These are phyloP conservation scores for Stenotaenia linearis DNA, from an alignment of 2,888 invertebrate genomes.

Conservation along the genomic window DNA sequence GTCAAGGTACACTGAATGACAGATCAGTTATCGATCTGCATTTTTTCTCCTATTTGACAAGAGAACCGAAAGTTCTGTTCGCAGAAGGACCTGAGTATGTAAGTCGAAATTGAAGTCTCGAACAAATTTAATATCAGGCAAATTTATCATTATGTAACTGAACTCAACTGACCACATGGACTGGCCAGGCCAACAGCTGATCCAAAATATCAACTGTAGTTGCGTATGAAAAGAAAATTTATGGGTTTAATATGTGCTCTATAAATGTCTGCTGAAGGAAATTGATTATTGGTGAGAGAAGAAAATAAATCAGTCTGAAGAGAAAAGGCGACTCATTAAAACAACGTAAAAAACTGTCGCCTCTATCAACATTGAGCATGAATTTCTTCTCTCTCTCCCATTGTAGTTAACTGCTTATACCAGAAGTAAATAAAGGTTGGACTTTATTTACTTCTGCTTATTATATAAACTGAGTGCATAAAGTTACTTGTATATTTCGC, in stretches of 20 bases:
- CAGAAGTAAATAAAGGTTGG: too few species aligned
- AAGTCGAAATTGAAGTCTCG: neutral
- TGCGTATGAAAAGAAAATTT: neutral
- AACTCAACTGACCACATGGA: neutral
- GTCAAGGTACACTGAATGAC: slow-evolving; percentile 7
- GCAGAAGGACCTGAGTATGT: neutral
- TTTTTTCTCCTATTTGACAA: neutral
- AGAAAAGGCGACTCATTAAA: neutral
- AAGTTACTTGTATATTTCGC: too few species aligned
- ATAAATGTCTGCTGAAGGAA: slow-evolving; percentile 24
- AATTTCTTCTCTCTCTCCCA: neutral
- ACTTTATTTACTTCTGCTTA: too few species aligned
- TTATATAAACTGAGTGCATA: too few species aligned
- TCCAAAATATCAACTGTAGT: slow-evolving; percentile 11
- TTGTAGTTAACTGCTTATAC: too few species aligned
- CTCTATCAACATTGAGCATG: neutral
- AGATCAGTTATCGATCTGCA: neutral
- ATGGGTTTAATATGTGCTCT: slow-evolving; percentile 12
- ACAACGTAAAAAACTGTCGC: neutral
- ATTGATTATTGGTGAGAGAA: slow-evolving; percentile 13
- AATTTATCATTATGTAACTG: neutral
- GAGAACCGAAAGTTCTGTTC: neutral
- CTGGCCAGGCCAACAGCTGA: slow-evolving; percentile 7
- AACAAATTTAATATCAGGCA: slow-evolving; percentile 7
- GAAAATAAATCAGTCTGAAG: neutral